Base-by-base conservation (phyloP, 2,888 invertebrate species). In the Oeneis ivallda region DNA sequence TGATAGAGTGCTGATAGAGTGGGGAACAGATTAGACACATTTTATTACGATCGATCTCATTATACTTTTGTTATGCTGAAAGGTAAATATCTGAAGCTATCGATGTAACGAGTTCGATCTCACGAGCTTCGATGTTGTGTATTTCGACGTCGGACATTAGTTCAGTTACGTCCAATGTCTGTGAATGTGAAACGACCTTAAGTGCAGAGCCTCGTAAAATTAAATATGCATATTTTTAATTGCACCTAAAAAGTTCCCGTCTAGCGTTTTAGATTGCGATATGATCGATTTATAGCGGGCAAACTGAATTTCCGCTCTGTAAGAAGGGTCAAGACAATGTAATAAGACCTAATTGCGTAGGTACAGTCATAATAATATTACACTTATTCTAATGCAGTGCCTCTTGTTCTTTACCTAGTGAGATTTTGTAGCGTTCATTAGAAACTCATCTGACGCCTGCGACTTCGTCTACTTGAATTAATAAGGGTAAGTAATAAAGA, bases 231-330 rank as follows among this genome's bases (percentile, higher is more conserved):
- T 69, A 74, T 71, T 74, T 17, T 74, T 77, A 73, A 75, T 76
- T 74, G 70, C 70, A 65, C 47, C 62, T 73, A 76, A 77, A 77
- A 75, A 75, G 68, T 68, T 60, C 64, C 65, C 65, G 66, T 61
- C 68, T 62, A 62, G 66, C 72, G 70, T 72, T 74, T 73, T 74
- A 70, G 74, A 71, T 71, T 67, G 67, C 72, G 80, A 82, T 83
- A 83, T 74, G 69, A 85, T 83, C 82, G 73, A 73, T 76, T 57
- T 74, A 72, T 79, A 77, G 76, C 76, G 74, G 74, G 72, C 72
- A 66, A 68, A 70, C 71, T 71, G 74, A 70, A 74, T 72, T 73
- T 68, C 72, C 61, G 59, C 11, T 50, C 64, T 69, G 71, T 70
- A 73, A 75, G 77, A 78, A 71, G 73, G 73, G 49, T 54, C 15